Evolutionary conservation across 2,888 invertebrate species (phyloP), one percentile per base, ranked within the genome.

Genomic region (Miltochrista miniata): DNA sequence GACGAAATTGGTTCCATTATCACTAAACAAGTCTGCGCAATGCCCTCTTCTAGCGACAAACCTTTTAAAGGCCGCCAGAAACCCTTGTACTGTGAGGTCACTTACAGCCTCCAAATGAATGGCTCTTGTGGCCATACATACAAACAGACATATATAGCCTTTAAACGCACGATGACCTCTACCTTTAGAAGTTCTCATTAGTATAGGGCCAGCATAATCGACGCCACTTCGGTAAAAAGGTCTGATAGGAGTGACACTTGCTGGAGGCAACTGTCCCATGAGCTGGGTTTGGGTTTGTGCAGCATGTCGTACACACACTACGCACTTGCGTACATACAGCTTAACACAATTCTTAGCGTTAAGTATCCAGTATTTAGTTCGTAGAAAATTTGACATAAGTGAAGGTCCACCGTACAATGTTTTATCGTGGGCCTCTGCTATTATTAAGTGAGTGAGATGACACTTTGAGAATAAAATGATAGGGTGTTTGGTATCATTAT

Each of bases 91-190:
- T 1, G 66, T 62, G 1, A 78, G 42, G 11, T 65, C 64, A 1
- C 51, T 54, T 0, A 74, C 76, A 0, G 61, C 55, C 45, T 78
- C 76, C 0, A 76, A 33, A 38, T 72, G 72, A 0, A 72, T 54
- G 0, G 73, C 74, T 12, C 63, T 62, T 0, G 67, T 67, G 0
- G 51, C 51, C 59, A 61, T 56, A 35, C 72, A 72, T 3, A 61
- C 38, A 37, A 64, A 62, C 1, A 61, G 18, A 15, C 64, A 62
- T 5, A 61, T 56, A 35, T 56, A 61, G 12, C 59, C 58, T 11
- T 66, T 63, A 5, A 31, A 43, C 2, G 59, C 18, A 15, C 54
- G 46, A 13, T 51, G 36, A 2, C 61, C 62, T 15, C 72, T 41
- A 0, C 63, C 56, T 1, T 48, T 54, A 0, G 51, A 50, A 11